Evolutionary conservation across 2,797 vertebrate species (phyloP), one percentile per base, ranked within the genome.

Genomic region (Sebastes jordani): DNA sequence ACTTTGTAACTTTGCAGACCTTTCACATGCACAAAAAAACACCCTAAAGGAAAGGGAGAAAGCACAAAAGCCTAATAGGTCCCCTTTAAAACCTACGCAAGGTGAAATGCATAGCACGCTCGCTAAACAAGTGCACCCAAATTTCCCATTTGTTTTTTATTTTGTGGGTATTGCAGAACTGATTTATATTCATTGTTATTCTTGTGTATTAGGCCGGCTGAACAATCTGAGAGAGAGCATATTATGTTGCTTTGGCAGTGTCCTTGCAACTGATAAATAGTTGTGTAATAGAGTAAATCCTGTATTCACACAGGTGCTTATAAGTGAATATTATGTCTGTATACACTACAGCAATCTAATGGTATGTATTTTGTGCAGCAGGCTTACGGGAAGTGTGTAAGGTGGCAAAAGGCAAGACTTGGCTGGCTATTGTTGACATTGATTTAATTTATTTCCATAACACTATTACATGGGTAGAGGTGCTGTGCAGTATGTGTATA

Each of bases 181-280:
- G 42, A 67, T 81, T 46, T 25, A 80, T 61, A 56, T 9, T 27
- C 23, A 58, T 52, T 66, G 54, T 52, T 56, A 18, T 60, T 63
- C 13, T 27, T 56, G 66, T 71, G 71, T 71, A 61, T 69, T 54
- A 61, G 27, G 46, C 18, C 27, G 64, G 27, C 62, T 5, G 10
- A 54, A 62, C 55, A 73, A 52, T 78, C 56, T 64, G 62, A 36
- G 52, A 38, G 4, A 27, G 6, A 72, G 38, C 30, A 56, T 20
- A 67, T 69, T 74, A 64, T 70, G 42, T 64, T 83, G 46, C 20
- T 23, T 79, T 86, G 75, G 38, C 52, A 71, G 18, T 60, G 79
- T 84, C 36, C n/a, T 61, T 86, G 34, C 68, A 76, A 66, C 14
- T 62, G 32, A 73, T 42, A 59, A 78, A 67, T 74, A 72, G 60